Base-by-base conservation (phyloP, 2,113 vertebrate species). In the Myotis yumanensis region DNA sequence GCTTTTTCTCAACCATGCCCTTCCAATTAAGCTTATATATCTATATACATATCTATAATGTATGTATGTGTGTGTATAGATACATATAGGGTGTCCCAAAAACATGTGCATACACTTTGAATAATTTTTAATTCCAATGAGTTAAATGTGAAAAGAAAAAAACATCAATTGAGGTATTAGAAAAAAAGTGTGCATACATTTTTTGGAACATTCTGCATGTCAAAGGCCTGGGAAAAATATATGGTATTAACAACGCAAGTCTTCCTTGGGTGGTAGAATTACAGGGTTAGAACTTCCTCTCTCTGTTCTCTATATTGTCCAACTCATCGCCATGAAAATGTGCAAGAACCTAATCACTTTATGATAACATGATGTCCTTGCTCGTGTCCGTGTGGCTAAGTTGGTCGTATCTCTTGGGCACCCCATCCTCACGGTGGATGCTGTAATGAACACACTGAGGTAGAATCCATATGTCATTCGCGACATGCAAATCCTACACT, bases 191-290 rank as follows among this genome's bases (percentile, higher is more conserved):
- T 59, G 57, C 23, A 23, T 59, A 23, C 57, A 59, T 59, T 59
- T 25, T 25, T 59, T 59, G 10, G 57, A 25, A 59, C 57, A 28
- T 11, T 23, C 57, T 59, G 57, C 23, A 25, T 59, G 9, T 25
- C 23, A 32, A 52, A 84, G 25, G 4, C 52, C 40, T 35, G 0
- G 11, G 66, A 1, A 2, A 0, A 7, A 25, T 5, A 5, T 3
- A 54, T 0, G 16, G 18, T 5, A n/a, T 82, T 11, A 11, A 62
- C 2, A 14, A 46, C 0, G 1, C 25, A 54, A 54, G 4, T 54
- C 25, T 32, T 83, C 25, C 23, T 5, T 7, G 48, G 37, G 40
- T 1, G 23, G 17, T 7, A 6, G 35, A 32, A 52, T 71, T 40
- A 28, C 1, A 16, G 35, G 1, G 46, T 37, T 5, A 22, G 4